A percentile compares a stretch with the other conserved stretches of the same genome.
Conservation (phyloP, 2,113 vertebrate species). For the Taurulus bubalis region DNA sequence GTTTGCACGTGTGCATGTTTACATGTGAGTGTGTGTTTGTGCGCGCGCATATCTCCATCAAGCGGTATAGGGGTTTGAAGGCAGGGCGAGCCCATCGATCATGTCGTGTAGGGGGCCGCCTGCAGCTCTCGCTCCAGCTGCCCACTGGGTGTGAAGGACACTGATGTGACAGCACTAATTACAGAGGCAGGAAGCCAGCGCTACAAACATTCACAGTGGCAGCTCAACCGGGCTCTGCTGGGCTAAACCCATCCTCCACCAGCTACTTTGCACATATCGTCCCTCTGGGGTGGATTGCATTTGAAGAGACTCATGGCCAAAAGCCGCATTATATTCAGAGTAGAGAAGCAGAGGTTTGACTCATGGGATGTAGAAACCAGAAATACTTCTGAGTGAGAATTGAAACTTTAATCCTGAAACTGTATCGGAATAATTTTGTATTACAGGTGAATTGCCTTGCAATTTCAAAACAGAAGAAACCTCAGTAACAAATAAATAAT, state of each 20-base stretch:
- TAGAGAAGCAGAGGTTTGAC: background rate
- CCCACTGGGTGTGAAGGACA: constrained; percentile 83
- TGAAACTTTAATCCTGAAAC: background rate
- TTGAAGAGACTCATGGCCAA: constrained; percentile 5
- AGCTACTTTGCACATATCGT: constrained; percentile 36
- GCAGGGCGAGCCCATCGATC: constrained; percentile 69
- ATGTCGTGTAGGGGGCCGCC: constrained; percentile 24
- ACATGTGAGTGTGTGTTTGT: constrained; percentile 1
- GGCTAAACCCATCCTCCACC: constrained; percentile 29
- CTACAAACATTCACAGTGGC: constrained; percentile 51
- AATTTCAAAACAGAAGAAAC: constrained; percentile 1
- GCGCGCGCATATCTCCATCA: constrained; percentile 14
- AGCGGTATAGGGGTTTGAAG: constrained; percentile 33
- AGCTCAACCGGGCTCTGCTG: constrained; percentile 26
- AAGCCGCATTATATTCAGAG: constrained; percentile 15
- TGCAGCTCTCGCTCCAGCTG: constrained; percentile 61
- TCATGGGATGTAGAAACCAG: background rate
- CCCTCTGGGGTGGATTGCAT: constrained; percentile 9
- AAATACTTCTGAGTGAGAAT: background rate
- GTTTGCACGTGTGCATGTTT: constrained; percentile 12
- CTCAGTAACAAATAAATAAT: background rate
- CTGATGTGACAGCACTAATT: constrained; percentile 83
- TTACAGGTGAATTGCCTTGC: background rate
- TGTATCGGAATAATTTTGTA: background rate
- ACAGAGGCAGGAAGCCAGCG: constrained; percentile 73